A percentile compares a stretch with the other conserved stretches of the same genome.
These are phyloP conservation scores for Diloba caeruleocephala DNA, from an alignment of 2,888 invertebrate species.

Conservation along the genomic window DNA sequence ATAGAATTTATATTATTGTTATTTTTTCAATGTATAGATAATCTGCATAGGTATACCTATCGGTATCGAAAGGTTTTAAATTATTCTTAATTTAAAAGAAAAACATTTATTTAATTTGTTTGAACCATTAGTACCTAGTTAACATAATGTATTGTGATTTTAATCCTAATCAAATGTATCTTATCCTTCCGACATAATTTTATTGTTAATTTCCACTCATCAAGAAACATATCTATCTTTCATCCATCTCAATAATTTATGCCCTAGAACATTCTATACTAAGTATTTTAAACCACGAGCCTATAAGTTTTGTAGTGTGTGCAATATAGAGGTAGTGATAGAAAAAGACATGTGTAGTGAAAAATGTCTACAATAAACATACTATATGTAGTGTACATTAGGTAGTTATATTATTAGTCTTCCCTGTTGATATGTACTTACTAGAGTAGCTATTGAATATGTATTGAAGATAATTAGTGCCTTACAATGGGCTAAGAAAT, in stretches of 20 bases:
- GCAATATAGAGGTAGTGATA: constrained; percentile 17
- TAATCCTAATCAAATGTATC: background rate
- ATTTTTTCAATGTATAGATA: constrained; percentile 28
- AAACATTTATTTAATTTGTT: too few species aligned
- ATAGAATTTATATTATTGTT: constrained; percentile 41
- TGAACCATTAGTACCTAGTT: too few species aligned
- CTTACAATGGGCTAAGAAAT: constrained; percentile 38
- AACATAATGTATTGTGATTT: too few species aligned
- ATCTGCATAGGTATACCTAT: constrained; percentile 20
- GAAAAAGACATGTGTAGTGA: constrained; percentile 15
- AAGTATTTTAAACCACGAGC: constrained; percentile 12
- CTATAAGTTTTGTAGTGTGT: constrained; percentile 16
- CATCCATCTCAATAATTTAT: background rate
- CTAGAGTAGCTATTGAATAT: constrained; percentile 24
- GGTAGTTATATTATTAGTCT: constrained; percentile 36
- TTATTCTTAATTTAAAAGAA: constrained; percentile 14
- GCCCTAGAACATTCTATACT: background rate
- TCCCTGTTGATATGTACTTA: constrained; percentile 46
- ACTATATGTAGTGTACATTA: too few species aligned
- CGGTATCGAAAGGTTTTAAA: constrained; percentile 16
- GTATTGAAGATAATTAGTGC: constrained; percentile 36
- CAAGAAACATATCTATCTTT: constrained; percentile 11
- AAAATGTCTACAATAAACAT: background rate
- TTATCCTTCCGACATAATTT: background rate
- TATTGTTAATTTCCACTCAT: constrained; percentile 9